Conservation (phyloP, 2,888 invertebrate species). For the Mechanitis messenoides region DNA sequence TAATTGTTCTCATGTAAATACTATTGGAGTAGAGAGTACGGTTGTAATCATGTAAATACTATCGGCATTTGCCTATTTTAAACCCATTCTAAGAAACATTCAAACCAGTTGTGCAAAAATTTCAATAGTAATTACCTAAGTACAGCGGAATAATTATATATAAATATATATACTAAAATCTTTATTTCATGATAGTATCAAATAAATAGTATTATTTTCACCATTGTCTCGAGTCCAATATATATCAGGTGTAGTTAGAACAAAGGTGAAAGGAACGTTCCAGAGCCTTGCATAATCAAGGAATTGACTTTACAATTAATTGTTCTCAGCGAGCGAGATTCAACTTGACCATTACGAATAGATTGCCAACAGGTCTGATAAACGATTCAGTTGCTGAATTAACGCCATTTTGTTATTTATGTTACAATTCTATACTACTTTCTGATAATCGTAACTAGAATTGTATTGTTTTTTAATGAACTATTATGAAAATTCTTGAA, state of each 20-base stretch:
- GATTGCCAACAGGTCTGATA: neutral
- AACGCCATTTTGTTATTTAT: neutral
- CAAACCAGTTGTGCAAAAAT: too few relatives aligned
- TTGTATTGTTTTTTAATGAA: neutral
- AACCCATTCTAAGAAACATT: too few relatives aligned
- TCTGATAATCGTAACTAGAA: neutral
- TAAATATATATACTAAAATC: neutral
- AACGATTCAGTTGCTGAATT: neutral
- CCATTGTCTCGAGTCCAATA: constrained; percentile 16
- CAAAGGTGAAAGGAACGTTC: constrained; percentile 25
- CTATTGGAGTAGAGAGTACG: too few relatives aligned
- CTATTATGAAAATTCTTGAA: too few relatives aligned
- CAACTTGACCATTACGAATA: constrained; percentile 5
- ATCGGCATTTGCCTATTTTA: too few relatives aligned
- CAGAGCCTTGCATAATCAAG: constrained; percentile 20
- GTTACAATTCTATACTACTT: neutral
- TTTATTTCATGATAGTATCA: constrained; percentile 6
- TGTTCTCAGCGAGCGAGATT: constrained; percentile 18
- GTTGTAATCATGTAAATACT: too few relatives aligned
- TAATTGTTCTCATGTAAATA: too few relatives aligned
- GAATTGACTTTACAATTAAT: constrained; percentile 24
- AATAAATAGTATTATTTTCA: constrained; percentile 18
- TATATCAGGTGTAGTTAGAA: constrained; percentile 15
- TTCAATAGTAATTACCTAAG: too few relatives aligned
- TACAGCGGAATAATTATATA: too few relatives aligned